phyloP scores from a whole-genome alignment of 2,888 invertebrate species.

The Lucinisca nassula region DNA sequence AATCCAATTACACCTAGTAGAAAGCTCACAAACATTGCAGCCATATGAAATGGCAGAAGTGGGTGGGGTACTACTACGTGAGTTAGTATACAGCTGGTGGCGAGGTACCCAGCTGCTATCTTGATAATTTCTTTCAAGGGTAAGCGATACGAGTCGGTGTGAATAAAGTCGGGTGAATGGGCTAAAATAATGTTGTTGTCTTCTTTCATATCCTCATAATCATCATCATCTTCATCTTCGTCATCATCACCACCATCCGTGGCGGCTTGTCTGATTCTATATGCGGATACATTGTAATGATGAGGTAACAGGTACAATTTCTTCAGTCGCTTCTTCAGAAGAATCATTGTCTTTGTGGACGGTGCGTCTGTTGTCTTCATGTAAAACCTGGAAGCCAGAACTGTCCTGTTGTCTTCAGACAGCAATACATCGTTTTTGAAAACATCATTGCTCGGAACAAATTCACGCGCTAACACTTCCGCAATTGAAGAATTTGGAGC shows the following conservation, averaged over 20 bases:
- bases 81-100: background rate
- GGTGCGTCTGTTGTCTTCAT: slow-evolving; percentile 27
- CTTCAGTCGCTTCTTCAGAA: slow-evolving; percentile 20
- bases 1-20: slow-evolving; percentile 34
- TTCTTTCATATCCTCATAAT: background rate
- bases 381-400: slow-evolving; percentile 50
- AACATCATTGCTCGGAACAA: slow-evolving; percentile 18
- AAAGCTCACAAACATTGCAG: background rate
- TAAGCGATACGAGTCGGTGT: slow-evolving; percentile 46
- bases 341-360: slow-evolving; percentile 41
- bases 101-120: slow-evolving; percentile 42
- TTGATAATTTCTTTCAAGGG: slow-evolving; percentile 48
- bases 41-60: background rate
- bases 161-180: slow-evolving; percentile 47
- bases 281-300: background rate
- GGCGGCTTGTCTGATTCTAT: background rate
- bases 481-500: background rate
- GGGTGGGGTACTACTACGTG: background rate
- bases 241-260: slow-evolving; percentile 33
- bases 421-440: slow-evolving; percentile 42
- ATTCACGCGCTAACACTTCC: background rate
- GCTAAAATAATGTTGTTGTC: background rate
- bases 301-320: background rate
- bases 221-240: slow-evolving; percentile 15
- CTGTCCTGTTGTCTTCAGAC: slow-evolving; percentile 1